A percentile compares a stretch with the other conserved stretches of the same genome.
These are phyloP conservation scores for Papilio machaon DNA, from an alignment of 1,140 invertebrate genomes.

Conservation along the genomic window DNA sequence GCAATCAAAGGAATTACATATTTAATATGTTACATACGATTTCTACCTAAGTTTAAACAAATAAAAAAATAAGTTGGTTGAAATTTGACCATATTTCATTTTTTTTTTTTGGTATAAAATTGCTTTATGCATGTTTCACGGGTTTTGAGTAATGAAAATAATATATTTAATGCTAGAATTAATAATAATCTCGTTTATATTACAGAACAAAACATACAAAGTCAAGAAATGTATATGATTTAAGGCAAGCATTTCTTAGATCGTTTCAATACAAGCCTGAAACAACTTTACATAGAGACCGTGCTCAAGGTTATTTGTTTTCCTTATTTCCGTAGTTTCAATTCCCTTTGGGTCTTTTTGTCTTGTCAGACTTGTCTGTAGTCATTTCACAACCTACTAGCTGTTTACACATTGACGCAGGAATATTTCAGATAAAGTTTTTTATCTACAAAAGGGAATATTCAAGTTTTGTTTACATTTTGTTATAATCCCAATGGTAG, in stretches of 20 bases:
- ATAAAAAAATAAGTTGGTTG: too few species aligned
- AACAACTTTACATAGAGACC: neutral
- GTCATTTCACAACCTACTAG: conserved; percentile 10
- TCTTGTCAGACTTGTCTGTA: conserved; percentile 4
- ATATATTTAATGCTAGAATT: too few species aligned
- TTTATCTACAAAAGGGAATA: neutral
- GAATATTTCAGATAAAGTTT: neutral
- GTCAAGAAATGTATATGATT: conserved; percentile 4
- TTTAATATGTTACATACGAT: too few species aligned
- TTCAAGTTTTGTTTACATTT: too few species aligned
- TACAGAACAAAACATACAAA: neutral
- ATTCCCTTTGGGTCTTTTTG: conserved; percentile 11
- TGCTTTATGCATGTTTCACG: too few species aligned
- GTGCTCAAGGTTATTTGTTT: conserved; percentile 7
- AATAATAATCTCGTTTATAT: too few species aligned
- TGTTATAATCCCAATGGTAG: too few species aligned
- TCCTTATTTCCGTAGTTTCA: conserved; percentile 9
- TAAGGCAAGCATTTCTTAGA: neutral
- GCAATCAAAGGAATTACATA: too few species aligned
- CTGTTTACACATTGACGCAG: neutral
- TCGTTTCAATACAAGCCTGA: neutral
- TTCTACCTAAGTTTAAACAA: too few species aligned
- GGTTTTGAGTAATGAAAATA: too few species aligned
- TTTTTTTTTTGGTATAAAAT: too few species aligned
- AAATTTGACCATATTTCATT: too few species aligned